Evolutionary conservation across 2,888 invertebrate species (phyloP).

Genomic region (Trachelus stipa): DNA sequence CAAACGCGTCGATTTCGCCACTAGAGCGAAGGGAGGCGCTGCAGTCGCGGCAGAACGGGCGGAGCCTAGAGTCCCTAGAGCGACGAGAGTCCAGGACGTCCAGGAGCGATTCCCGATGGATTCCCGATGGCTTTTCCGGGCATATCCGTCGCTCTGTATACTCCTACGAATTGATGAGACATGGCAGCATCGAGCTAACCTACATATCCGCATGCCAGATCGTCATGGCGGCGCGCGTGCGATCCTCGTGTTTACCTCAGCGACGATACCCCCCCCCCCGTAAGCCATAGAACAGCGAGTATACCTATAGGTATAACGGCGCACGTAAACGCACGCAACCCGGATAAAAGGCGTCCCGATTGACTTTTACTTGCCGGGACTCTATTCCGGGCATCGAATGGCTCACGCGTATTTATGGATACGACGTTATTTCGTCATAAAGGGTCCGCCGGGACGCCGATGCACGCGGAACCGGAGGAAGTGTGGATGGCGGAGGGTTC

Average conservation of each 20-base stretch:
- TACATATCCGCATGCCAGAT: neutral
- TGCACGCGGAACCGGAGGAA: neutral
- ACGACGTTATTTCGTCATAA: conserved; percentile 55
- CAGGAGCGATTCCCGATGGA: neutral
- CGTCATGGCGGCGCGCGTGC: neutral
- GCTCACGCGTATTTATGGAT: conserved; percentile 55
- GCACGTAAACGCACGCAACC: neutral
- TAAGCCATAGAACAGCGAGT: neutral
- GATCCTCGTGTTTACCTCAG: neutral
- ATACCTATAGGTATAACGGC: neutral
- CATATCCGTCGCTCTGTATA: neutral
- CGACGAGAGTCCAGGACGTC: no score
- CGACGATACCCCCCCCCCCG: neutral
- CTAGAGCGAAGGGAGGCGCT: conserved; percentile 6
- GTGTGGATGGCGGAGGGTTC: neutral
- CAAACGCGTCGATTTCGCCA: neutral
- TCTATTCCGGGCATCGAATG: conserved; percentile 50
- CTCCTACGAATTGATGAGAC: neutral
- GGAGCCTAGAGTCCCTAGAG: neutral
- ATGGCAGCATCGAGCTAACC: neutral
- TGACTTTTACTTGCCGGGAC: conserved; percentile 21
- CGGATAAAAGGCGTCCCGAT: conserved; percentile 9
- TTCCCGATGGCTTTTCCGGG: neutral
- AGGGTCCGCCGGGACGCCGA: conserved; percentile 39
- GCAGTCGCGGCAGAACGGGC: neutral